Percentiles rank a stretch among this genome's conserved stretches.
Conservation (phyloP, 2,888 invertebrate genomes). For the Acleris holmiana region DNA sequence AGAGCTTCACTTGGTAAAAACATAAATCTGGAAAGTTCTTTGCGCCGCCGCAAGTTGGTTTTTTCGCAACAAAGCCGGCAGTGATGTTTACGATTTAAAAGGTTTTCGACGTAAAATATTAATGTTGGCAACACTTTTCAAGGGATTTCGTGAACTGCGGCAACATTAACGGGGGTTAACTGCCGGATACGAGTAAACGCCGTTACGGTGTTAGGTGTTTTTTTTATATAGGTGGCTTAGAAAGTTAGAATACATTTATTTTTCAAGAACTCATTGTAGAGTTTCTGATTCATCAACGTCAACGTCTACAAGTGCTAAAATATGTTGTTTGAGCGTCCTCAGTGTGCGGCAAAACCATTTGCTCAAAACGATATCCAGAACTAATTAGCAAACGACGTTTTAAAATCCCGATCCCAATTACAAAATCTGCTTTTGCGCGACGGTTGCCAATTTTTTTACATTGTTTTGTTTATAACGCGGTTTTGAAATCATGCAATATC, state of each 20-base stretch:
- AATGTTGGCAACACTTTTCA: constrained; percentile 66
- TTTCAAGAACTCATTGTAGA: too few species aligned
- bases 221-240: constrained; percentile 10
- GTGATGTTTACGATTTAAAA: constrained; percentile 80
- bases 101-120: constrained; percentile 79
- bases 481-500: too few species aligned
- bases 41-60: constrained; percentile 65
- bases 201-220: constrained; percentile 29
- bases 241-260: constrained; percentile 6
- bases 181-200: constrained; percentile 21
- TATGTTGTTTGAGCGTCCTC: too few species aligned
- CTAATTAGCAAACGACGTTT: too few species aligned
- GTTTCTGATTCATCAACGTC: too few species aligned
- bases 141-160: constrained; percentile 31
- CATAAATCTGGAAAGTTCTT: constrained; percentile 76
- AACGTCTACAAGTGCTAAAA: too few species aligned
- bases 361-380: too few species aligned
- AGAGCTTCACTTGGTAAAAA: constrained; percentile 57
- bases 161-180: constrained; percentile 33
- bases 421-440: too few species aligned
- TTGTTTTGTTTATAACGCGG: too few species aligned
- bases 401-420: too few species aligned
- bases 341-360: too few species aligned
- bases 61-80: constrained; percentile 61
- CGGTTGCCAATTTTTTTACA: too few species aligned